Conservation (phyloP, 1,140 invertebrate species). For the Lordiphosa stackelbergi region DNA sequence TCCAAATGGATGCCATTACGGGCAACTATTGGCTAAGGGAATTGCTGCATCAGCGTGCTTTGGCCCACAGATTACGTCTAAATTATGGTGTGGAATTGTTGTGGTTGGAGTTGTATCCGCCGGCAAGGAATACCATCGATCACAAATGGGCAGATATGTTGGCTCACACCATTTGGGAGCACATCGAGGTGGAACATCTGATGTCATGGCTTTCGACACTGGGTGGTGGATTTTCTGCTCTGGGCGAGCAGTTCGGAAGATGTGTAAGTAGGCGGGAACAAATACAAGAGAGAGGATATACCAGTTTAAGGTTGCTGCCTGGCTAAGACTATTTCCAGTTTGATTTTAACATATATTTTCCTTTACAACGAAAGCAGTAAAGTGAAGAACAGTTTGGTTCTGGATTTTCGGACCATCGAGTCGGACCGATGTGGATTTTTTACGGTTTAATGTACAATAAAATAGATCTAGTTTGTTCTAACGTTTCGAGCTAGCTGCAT, state of each 20-base stretch:
- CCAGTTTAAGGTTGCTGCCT: too few relatives aligned
- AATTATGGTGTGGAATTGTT: slow-evolving; percentile 42
- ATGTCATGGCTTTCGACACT: slow-evolving; percentile 97
- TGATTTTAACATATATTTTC: too few relatives aligned
- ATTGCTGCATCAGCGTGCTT: slow-evolving; percentile 30
- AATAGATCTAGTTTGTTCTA: too few relatives aligned
- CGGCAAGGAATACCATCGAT: slow-evolving; percentile 82
- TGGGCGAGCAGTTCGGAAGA: slow-evolving; percentile 89
- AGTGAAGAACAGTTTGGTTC: too few relatives aligned
- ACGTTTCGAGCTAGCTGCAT: too few relatives aligned
- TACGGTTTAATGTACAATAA: too few relatives aligned
- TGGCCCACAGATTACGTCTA: slow-evolving; percentile 15
- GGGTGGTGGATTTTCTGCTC: slow-evolving; percentile 94
- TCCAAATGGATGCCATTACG: slow-evolving; percentile 53
- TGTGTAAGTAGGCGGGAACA: slow-evolving; percentile 82
- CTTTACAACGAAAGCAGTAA: too few relatives aligned
- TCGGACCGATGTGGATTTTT: too few relatives aligned
- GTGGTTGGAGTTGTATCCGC: slow-evolving; percentile 77
- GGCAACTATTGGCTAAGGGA: slow-evolving; percentile 63
- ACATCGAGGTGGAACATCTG: slow-evolving; percentile 87
- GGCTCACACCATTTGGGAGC: slow-evolving; percentile 80
- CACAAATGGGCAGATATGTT: slow-evolving; percentile 80
- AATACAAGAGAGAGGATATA: too few relatives aligned
- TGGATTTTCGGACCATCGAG: too few relatives aligned
- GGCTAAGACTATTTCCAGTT: too few relatives aligned